These are phyloP conservation scores for Macropus fuliginosus DNA, from an alignment of 2,797 vertebrate species.

Conservation along the genomic window DNA sequence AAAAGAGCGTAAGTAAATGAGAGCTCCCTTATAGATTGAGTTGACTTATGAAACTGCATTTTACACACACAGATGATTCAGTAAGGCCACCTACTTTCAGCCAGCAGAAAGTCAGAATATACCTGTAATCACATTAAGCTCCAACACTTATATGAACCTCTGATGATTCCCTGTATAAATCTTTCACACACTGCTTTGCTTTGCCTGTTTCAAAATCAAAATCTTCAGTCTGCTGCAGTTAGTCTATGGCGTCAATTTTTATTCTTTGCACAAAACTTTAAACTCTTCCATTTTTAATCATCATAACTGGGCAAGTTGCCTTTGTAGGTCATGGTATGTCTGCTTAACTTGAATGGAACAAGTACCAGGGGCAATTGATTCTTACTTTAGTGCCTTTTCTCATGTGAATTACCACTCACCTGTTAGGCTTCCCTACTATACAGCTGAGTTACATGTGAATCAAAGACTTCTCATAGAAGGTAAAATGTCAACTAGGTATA, in stretches of 20 bases:
- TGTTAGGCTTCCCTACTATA: conserved; percentile 22
- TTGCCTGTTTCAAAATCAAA: conserved; percentile 42
- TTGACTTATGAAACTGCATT: neutral
- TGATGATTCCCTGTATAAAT: neutral
- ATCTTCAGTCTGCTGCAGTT: neutral
- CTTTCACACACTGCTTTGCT: conserved; percentile 1
- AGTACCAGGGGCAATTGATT: conserved; percentile 2
- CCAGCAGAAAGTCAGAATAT: neutral
- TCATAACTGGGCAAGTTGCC: neutral
- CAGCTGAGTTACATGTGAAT: conserved; percentile 61
- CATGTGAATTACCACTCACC: conserved; percentile 26
- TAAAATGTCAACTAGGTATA: conserved; percentile 71
- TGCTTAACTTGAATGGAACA: conserved; percentile 24
- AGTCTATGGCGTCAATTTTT: conserved; percentile 37
- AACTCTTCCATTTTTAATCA: conserved; percentile 59
- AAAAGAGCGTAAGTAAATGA: neutral
- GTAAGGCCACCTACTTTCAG: neutral
- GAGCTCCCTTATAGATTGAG: neutral
- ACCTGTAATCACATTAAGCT: neutral
- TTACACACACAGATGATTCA: neutral
- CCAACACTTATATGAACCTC: neutral
- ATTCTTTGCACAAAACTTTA: conserved; percentile 27
- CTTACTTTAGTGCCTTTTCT: conserved; percentile 52
- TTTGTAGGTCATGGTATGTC: conserved; percentile 45
- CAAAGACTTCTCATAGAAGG: conserved; percentile 58